These are phyloP conservation scores for Phlogophora meticulosa DNA, from an alignment of 2,888 invertebrate genomes.

Conservation along the genomic window DNA sequence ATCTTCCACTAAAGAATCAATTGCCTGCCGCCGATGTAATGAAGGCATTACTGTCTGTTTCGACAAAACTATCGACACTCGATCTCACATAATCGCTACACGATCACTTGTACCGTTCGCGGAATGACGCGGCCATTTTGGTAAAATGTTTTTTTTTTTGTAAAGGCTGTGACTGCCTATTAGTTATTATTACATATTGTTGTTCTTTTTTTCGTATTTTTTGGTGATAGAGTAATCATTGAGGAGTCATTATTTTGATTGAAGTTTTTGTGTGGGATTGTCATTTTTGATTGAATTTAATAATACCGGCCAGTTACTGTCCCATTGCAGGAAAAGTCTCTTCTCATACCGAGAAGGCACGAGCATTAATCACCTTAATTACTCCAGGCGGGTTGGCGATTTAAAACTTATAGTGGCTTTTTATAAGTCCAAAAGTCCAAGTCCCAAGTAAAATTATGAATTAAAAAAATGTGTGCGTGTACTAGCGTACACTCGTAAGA, in stretches of 20 bases:
- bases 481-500: no score
- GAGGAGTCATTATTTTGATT: conserved; percentile 2
- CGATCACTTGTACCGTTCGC: conserved; percentile 73
- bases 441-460: no score
- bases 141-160: conserved; percentile 50
- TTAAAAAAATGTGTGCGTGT: no score
- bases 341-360: no score
- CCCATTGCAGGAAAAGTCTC: no score
- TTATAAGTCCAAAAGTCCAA: no score
- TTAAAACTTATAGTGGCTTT: no score
- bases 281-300: not conserved
- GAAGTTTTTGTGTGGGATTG: not conserved
- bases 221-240: conserved; percentile 33
- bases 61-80: conserved; percentile 77
- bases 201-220: conserved; percentile 28
- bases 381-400: no score
- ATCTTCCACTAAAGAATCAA: conserved; percentile 76
- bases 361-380: no score
- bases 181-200: conserved; percentile 53
- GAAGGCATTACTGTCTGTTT: conserved; percentile 85
- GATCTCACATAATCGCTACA: conserved; percentile 79
- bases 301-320: no score
- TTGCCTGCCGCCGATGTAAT: conserved; percentile 78
- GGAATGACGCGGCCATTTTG: conserved; percentile 65
- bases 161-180: conserved; percentile 55